Conservation (phyloP, 2,797 vertebrate genomes). For the Coranthus polyacanthus region DNA sequence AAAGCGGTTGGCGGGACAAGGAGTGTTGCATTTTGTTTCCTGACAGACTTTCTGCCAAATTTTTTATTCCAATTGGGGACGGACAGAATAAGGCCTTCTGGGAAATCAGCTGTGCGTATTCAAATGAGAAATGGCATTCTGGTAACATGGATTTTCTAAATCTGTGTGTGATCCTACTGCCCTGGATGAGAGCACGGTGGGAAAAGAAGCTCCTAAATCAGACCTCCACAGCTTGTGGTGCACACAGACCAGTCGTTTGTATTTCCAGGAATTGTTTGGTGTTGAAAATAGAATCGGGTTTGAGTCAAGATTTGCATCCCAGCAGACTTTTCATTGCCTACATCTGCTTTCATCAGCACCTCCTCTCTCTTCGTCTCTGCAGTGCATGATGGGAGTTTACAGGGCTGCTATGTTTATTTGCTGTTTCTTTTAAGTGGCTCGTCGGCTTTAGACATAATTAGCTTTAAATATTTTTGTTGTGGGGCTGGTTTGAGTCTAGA, state of each 20-base stretch:
- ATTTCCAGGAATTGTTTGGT: constrained; percentile 68
- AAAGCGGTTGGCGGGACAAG: constrained; percentile 28
- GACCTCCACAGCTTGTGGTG: constrained; percentile 27
- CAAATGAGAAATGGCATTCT: constrained; percentile 50
- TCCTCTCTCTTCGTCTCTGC: neutral
- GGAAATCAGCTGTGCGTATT: constrained; percentile 63
- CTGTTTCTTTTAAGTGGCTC: constrained; percentile 51
- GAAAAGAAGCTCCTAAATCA: constrained; percentile 27
- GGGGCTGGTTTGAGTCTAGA: constrained; percentile 14
- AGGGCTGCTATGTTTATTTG: constrained; percentile 35
- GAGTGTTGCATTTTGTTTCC: constrained; percentile 29
- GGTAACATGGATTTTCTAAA: constrained; percentile 44
- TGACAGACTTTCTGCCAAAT: constrained; percentile 49
- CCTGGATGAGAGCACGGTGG: constrained; percentile 16
- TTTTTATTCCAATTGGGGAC: constrained; percentile 46
- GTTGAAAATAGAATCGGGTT: constrained; percentile 65
- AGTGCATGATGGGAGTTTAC: constrained; percentile 28
- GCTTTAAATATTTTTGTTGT: constrained; percentile 43
- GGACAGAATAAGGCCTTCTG: constrained; percentile 60
- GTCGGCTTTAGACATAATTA: constrained; percentile 48
- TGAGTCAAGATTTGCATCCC: constrained; percentile 55
- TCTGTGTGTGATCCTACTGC: constrained; percentile 34
- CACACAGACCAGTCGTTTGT: constrained; percentile 23
- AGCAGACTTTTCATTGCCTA: constrained; percentile 46
- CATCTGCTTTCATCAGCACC: constrained; percentile 37